Percentiles rank a stretch among this genome's conserved stretches.
Conservation (phyloP, 2,113 vertebrate species). For the Mastomys coucha region DNA sequence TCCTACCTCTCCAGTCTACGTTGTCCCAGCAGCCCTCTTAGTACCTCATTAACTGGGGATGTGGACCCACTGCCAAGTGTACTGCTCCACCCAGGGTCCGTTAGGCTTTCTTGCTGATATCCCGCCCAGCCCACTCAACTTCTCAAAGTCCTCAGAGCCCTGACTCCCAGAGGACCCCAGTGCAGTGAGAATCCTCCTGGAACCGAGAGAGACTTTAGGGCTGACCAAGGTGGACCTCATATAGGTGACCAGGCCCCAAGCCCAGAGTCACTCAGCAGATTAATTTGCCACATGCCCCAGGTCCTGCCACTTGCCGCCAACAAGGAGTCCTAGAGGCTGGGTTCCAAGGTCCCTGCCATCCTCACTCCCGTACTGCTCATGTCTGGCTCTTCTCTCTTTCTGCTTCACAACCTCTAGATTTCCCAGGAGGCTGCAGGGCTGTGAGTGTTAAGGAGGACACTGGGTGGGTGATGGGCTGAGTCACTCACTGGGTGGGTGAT, state of each 20-base stretch:
- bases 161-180: not conserved
- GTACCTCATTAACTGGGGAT: constrained; percentile 83
- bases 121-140: not conserved
- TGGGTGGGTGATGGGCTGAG: not conserved
- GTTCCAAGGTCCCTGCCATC: fast-evolving
- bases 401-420: not conserved
- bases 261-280: not conserved
- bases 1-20: constrained; percentile 42
- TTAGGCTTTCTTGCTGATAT: constrained; percentile 62
- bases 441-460: fast-evolving
- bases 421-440: not conserved
- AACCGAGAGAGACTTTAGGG: not conserved
- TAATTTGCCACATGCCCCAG: not conserved
- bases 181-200: fast-evolving
- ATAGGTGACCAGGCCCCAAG: not conserved
- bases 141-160: not conserved
- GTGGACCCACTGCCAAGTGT: constrained; percentile 78
- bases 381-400: not conserved
- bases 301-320: not conserved
- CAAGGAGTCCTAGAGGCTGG: not conserved
- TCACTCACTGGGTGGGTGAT: not conserved
- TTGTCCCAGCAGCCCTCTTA: constrained; percentile 76
- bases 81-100: constrained; percentile 86
- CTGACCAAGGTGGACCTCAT: not conserved
- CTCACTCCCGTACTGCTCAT: too few species aligned